These are phyloP conservation scores for Orientallactaga bullata DNA, from an alignment of 2,113 vertebrate genomes.

Conservation along the genomic window DNA sequence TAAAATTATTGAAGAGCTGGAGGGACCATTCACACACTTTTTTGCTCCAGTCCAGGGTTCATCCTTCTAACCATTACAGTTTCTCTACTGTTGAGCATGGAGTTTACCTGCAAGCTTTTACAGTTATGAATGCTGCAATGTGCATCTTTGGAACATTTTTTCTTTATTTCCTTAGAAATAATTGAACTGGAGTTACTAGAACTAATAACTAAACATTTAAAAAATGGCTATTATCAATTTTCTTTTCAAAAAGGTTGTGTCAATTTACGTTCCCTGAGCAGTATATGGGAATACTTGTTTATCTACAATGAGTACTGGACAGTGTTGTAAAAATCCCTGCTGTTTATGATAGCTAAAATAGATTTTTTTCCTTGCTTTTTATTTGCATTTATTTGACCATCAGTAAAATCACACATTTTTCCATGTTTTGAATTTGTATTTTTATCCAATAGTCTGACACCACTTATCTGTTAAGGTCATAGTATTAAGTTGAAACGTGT, in stretches of 20 bases:
- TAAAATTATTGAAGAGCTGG: not conserved
- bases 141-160: not conserved
- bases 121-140: not conserved
- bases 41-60: not conserved
- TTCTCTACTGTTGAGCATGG: not conserved
- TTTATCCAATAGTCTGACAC: constrained; percentile 37
- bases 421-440: constrained; percentile 28
- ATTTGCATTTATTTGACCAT: constrained; percentile 11
- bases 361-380: not conserved
- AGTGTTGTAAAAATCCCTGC: not conserved
- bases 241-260: not conserved
- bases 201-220: not conserved
- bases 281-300: too few species aligned
- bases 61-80: not conserved
- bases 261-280: accelerated
- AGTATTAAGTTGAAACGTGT: not conserved
- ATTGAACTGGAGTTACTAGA: not conserved
- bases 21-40: not conserved
- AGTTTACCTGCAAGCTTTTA: constrained; percentile 3
- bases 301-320: accelerated
- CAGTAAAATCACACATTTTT: not conserved
- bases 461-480: not conserved
- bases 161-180: not conserved
- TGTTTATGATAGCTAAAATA: not conserved
- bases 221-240: not conserved